A percentile compares a stretch with the other conserved stretches of the same genome.
Evolutionary conservation across 2,888 invertebrate species (phyloP).

Genomic region (Plebejus argus): DNA sequence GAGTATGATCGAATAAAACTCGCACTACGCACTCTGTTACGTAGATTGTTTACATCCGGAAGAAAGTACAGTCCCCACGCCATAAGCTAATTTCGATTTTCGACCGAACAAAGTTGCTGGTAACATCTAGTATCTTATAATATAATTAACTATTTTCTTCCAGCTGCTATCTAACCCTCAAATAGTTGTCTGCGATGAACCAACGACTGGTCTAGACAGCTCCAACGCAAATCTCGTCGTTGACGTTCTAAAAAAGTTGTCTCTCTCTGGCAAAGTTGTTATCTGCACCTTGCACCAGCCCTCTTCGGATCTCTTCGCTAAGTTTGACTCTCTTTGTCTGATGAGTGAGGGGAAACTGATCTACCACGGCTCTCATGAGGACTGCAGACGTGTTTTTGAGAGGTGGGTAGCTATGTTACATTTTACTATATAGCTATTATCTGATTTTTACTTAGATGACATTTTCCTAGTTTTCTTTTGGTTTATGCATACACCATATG

Average conservation of each 20-base stretch:
- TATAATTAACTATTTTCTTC: slow-evolving; percentile 37
- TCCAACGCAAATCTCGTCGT: slow-evolving; percentile 91
- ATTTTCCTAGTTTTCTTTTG: too few species aligned
- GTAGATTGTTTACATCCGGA: too few species aligned
- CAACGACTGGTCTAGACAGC: slow-evolving; percentile 95
- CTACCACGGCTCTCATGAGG: slow-evolving; percentile 86
- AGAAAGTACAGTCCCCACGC: too few species aligned
- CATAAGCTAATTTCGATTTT: too few species aligned
- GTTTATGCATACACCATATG: too few species aligned
- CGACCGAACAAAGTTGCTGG: too few species aligned
- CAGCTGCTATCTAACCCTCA: slow-evolving; percentile 92
- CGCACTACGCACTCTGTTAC: too few species aligned
- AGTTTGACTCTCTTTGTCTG: slow-evolving; percentile 88
- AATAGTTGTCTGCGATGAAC: slow-evolving; percentile 95
- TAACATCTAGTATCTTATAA: too few species aligned
- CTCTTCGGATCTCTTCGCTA: slow-evolving; percentile 89
- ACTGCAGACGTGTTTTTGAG: slow-evolving; percentile 83
- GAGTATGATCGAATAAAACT: too few species aligned
- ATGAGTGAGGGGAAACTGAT: slow-evolving; percentile 89
- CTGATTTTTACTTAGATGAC: too few species aligned
- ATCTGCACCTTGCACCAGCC: slow-evolving; percentile 95
- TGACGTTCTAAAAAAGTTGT: slow-evolving; percentile 82
- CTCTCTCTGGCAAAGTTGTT: slow-evolving; percentile 85
- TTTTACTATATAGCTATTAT: neutral
- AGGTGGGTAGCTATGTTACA: slow-evolving; percentile 64